These are phyloP conservation scores for Pangasius larnaudii DNA, from an alignment of 2,797 vertebrate species.

Conservation along the genomic window DNA sequence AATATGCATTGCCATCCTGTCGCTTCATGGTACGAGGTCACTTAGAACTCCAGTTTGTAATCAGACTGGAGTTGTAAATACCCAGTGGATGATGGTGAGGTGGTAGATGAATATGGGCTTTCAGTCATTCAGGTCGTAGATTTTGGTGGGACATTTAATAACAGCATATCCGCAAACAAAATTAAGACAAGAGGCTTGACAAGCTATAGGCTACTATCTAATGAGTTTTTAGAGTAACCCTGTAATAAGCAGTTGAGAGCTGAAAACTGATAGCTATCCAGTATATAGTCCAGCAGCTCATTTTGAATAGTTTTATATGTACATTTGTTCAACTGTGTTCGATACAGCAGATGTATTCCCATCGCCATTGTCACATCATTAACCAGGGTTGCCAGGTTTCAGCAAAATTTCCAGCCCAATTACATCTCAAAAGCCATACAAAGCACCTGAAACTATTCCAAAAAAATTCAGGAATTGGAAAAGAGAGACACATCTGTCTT, in stretches of 20 bases:
- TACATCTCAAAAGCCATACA: not conserved
- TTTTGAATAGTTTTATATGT: not conserved
- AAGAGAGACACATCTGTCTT: not conserved
- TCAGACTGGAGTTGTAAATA: slow-evolving; percentile 5
- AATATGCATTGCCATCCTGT: slow-evolving; percentile 28
- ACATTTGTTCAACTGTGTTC: not conserved
- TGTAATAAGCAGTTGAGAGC: not conserved
- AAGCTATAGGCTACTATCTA: not conserved
- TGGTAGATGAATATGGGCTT: not conserved
- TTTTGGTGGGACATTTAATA: not conserved
- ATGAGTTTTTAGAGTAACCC: not conserved
- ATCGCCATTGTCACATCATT: not conserved
- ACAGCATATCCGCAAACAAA: not conserved
- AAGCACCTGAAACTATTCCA: not conserved
- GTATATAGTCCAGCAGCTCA: not conserved
- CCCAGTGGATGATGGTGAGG: not conserved
- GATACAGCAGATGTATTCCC: not conserved
- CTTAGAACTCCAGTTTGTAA: not conserved
- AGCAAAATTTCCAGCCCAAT: not conserved
- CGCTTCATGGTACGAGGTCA: slow-evolving; percentile 2
- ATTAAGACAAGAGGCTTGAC: not conserved
- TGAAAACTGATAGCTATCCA: not conserved
- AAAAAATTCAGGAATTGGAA: not conserved
- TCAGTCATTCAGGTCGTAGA: not conserved
- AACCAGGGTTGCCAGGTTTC: slow-evolving; percentile 18